phyloP scores from a whole-genome alignment of 1,140 invertebrate species.

The Eriosoma lanigerum region DNA sequence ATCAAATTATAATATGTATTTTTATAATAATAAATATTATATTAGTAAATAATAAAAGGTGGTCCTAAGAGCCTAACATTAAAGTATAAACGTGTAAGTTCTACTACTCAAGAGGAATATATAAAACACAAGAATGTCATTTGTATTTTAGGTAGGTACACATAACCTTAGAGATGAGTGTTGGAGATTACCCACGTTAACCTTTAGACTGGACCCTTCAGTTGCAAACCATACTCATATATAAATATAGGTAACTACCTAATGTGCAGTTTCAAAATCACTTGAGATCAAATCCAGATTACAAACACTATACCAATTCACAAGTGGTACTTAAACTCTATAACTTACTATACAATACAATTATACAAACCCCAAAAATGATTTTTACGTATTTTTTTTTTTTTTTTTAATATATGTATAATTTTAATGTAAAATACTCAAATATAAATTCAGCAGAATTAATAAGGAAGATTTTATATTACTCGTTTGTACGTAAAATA shows the following conservation, averaged over 20 bases:
- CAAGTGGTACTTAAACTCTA: not conserved
- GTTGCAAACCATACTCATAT: constrained; percentile 33
- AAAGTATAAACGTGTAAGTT: not conserved
- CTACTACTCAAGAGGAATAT: not conserved
- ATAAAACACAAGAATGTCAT: constrained; percentile 22
- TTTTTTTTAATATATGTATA: not conserved
- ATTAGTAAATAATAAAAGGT: too few species aligned
- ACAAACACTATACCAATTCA: not conserved
- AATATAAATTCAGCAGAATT: too few species aligned
- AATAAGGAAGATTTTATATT: too few species aligned
- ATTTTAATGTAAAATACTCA: too few species aligned
- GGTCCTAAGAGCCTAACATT: too few species aligned
- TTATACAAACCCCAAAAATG: not conserved
- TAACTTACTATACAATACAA: not conserved
- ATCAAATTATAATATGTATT: too few species aligned
- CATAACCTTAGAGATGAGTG: constrained; percentile 18
- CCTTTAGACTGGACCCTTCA: constrained; percentile 10
- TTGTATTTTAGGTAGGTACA: constrained; percentile 35
- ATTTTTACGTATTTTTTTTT: too few species aligned
- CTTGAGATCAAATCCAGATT: not conserved
- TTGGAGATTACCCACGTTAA: constrained; percentile 35
- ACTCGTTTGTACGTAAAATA: too few species aligned
- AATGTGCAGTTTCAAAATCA: not conserved
- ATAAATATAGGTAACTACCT: constrained; percentile 24
- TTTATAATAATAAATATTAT: too few species aligned